phyloP scores from a whole-genome alignment of 2,797 vertebrate genomes.

The Tenualosa thibaudeaui region DNA sequence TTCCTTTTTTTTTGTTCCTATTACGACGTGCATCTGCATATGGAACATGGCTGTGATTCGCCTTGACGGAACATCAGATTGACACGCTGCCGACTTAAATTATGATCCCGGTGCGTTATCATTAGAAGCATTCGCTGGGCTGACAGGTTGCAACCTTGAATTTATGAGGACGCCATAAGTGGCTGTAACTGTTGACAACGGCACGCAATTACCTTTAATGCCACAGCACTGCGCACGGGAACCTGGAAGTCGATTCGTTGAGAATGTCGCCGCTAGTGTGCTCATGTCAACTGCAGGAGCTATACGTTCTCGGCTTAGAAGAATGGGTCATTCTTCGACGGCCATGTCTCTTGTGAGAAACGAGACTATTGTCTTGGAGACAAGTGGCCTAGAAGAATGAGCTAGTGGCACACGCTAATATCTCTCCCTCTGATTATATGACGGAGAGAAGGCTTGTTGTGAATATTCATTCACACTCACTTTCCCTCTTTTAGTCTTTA shows the following conservation, averaged over 20 bases:
- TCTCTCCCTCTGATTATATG: background rate
- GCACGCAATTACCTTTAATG: slow-evolving; percentile 36
- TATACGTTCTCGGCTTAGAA: background rate
- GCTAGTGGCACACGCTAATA: background rate
- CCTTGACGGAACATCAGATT: slow-evolving; percentile 33
- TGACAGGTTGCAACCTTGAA: slow-evolving; percentile 45
- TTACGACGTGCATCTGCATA: slow-evolving; percentile 21
- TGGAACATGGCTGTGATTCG: slow-evolving; percentile 34
- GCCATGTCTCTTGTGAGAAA: background rate
- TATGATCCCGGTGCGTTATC: slow-evolving; percentile 45
- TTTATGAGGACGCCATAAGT: slow-evolving; percentile 44
- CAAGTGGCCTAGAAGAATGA: slow-evolving; percentile 15
- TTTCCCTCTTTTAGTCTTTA: background rate
- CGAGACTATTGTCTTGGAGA: slow-evolving; percentile 17
- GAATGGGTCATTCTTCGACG: background rate
- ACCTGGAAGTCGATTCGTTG: background rate
- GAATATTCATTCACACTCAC: background rate
- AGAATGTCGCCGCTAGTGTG: background rate
- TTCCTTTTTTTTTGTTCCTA: slow-evolving; percentile 12
- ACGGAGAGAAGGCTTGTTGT: background rate
- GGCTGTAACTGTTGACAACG: slow-evolving; percentile 40
- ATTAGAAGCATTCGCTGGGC: slow-evolving; percentile 40
- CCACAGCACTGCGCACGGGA: background rate
- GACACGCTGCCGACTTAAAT: slow-evolving; percentile 45
- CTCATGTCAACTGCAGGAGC: background rate